Evolutionary conservation across 2,113 vertebrate genomes (phyloP), one percentile per base, ranked within the genome.

Genomic region (Ramphastos sulfuratus): DNA sequence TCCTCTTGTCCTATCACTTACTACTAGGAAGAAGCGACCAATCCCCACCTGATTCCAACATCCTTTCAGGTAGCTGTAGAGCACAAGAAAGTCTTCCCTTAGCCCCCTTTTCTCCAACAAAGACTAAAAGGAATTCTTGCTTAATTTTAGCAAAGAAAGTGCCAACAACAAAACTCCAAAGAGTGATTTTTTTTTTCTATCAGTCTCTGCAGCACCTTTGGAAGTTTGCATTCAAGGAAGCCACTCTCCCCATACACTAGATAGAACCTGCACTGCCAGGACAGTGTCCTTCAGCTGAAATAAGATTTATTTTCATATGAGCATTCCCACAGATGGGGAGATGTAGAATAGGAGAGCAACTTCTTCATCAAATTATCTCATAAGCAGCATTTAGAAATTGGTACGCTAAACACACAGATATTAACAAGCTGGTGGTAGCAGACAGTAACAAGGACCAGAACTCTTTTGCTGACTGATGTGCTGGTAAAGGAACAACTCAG

Each of bases 291-390:
- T 82, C 71, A 75, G 71, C 12, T 55, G 61, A 78, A 16, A 64
- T 1, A 11, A 24, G 25, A 20, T 15, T 25, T 67, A 48, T 48
- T 74, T 59, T 33, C 15, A 28, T 17, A 61, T 56, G 42, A 4
- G 0, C n/a, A 58, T 21, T 27, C 46, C 61, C 31, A 70, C 6
- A 10, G 0, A 1, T 7, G 28, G 27, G n/a, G 5, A 61, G 15
- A 50, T 0, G 0, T 8, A 59, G 31, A 67, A 33, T 10, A 13
- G 12, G 58, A 69, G 17, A 69, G 55, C 33, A 79, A 7, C n/a
- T 58, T 55, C 54, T 46, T 55, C 54, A 81, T 30, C 30, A 31
- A 81, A 30, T 66, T 71, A 50, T 4, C 44, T 21, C 10, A 24
- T 77, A 69, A 78, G 23, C 24, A 58, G 19, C n/a, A 73, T 23